Evolutionary conservation across 2,888 invertebrate genomes (phyloP).

Genomic region (Empis livida): DNA sequence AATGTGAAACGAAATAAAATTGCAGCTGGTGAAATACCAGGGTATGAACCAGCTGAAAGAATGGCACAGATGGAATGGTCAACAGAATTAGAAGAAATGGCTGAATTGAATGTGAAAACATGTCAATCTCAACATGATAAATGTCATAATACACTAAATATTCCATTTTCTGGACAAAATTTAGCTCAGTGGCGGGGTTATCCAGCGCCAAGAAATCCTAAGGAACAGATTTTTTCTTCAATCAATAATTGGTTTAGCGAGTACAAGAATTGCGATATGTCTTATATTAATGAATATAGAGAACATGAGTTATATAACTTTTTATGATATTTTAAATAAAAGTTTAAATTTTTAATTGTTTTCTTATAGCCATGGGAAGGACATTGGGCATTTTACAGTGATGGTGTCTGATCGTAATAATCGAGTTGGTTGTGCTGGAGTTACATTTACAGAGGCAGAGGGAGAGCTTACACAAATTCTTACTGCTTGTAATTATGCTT

Average conservation of each 20-base stretch:
- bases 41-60: conserved; percentile 9
- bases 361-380: not conserved
- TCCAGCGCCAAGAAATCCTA: not conserved
- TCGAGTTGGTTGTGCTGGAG: not conserved
- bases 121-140: conserved; percentile 13
- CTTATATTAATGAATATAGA: conserved; percentile 5
- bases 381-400: conserved; percentile 10
- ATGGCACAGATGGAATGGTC: conserved; percentile 15
- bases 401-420: conserved; percentile 8
- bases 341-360: not conserved
- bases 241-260: conserved; percentile 15
- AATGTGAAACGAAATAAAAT: conserved; percentile 13
- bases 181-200: conserved; percentile 4
- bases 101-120: conserved; percentile 14
- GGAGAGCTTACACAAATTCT: not conserved
- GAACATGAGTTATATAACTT: not conserved
- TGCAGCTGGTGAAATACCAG: conserved; percentile 11
- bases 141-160: conserved; percentile 15
- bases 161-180: conserved; percentile 15
- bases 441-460: not conserved
- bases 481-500: conserved; percentile 13
- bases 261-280: conserved; percentile 7
- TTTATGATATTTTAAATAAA: not conserved
- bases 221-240: conserved; percentile 4
- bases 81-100: conserved; percentile 14